These are phyloP conservation scores for Sesia bembeciformis DNA, from an alignment of 2,888 invertebrate genomes.

Conservation along the genomic window DNA sequence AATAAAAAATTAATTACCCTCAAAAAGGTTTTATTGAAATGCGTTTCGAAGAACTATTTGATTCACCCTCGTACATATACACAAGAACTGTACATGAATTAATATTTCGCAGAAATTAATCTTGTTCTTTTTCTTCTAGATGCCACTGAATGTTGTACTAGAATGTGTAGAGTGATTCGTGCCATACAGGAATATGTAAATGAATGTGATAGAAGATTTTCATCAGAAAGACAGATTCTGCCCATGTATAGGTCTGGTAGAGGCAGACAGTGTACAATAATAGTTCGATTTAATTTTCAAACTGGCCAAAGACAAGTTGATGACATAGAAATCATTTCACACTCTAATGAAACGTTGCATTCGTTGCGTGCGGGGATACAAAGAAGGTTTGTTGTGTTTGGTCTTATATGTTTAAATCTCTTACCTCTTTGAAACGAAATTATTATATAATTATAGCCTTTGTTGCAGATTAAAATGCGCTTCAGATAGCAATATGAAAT, in stretches of 20 bases:
- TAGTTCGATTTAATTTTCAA: constrained; percentile 86
- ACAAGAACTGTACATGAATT: no score
- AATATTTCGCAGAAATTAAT: background rate
- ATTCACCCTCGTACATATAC: no score
- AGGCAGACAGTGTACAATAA: constrained; percentile 90
- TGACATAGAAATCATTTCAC: constrained; percentile 93
- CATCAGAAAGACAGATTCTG: constrained; percentile 90
- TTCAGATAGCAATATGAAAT: constrained; percentile 80
- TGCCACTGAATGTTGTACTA: constrained; percentile 54
- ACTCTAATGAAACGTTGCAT: constrained; percentile 94
- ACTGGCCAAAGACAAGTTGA: constrained; percentile 91
- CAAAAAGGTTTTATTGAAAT: no score
- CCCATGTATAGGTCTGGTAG: constrained; percentile 93
- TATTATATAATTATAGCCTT: background rate
- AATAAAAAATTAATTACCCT: no score
- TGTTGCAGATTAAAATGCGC: constrained; percentile 59
- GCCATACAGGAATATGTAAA: constrained; percentile 96
- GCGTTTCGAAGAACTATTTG: no score
- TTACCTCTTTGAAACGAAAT: background rate
- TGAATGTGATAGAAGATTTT: constrained; percentile 93
- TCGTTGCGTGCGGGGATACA: constrained; percentile 87
- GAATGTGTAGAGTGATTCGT: constrained; percentile 94
- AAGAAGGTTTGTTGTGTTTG: constrained; percentile 55
- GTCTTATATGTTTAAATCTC: background rate
- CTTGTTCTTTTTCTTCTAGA: constrained; percentile 30